Percentiles rank a stretch among this genome's conserved stretches.
Evolutionary conservation across 2,888 invertebrate genomes (phyloP).

Genomic region (Helicoverpa assulta): DNA sequence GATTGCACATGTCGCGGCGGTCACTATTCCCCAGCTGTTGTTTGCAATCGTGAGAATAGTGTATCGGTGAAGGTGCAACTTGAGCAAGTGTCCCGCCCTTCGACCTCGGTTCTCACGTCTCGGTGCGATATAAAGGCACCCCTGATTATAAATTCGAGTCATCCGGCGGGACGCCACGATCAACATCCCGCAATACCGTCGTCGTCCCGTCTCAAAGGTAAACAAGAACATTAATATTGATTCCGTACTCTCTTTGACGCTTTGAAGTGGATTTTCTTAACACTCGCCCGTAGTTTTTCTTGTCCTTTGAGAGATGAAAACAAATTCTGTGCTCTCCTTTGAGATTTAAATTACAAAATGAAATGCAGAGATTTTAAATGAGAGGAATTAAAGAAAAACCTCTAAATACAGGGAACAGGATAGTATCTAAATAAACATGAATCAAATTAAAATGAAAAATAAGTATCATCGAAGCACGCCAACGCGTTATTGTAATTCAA

Average conservation of each 20-base stretch:
- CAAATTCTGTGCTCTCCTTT: conserved; percentile 63
- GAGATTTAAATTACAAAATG: conserved; percentile 66
- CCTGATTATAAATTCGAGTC: conserved; percentile 87
- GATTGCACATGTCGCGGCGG: conserved; percentile 80
- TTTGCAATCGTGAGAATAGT: conserved; percentile 85
- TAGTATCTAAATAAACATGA: conserved; percentile 1
- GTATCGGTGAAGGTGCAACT: conserved; percentile 82
- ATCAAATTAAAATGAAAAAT: too few relatives aligned
- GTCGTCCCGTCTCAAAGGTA: conserved; percentile 81
- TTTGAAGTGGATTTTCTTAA: conserved; percentile 82
- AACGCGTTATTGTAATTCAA: conserved; percentile 64
- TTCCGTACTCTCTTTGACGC: conserved; percentile 83
- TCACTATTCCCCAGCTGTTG: conserved; percentile 80
- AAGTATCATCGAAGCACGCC: conserved; percentile 18
- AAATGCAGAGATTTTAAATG: conserved; percentile 10
- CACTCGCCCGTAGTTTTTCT: conserved; percentile 77
- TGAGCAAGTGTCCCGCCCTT: conserved; percentile 87
- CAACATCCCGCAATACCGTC: conserved; percentile 73
- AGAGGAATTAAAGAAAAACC: neutral
- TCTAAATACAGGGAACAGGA: neutral
- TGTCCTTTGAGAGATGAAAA: conserved; percentile 79
- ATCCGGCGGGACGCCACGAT: conserved; percentile 79
- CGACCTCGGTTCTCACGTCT: conserved; percentile 85
- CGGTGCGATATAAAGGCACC: conserved; percentile 76
- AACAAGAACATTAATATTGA: conserved; percentile 89